phyloP scores from a whole-genome alignment of 1,140 invertebrate genomes.

The Bombus confusus region DNA sequence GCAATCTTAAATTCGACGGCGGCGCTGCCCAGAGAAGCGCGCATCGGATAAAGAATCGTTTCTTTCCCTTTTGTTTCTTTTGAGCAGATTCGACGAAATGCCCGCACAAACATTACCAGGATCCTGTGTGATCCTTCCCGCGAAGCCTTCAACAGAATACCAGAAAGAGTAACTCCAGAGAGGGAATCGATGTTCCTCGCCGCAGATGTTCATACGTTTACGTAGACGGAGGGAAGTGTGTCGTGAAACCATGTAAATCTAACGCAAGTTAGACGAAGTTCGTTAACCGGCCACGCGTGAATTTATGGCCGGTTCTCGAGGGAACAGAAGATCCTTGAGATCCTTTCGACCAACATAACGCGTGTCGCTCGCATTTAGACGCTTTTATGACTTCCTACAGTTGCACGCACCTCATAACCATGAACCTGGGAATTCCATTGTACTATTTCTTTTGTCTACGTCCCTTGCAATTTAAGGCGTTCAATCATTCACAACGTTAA shows the following conservation, averaged over 20 bases:
- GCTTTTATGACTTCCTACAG: constrained; percentile 9
- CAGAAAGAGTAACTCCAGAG: not conserved
- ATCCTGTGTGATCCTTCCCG: not conserved
- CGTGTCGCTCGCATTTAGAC: not conserved
- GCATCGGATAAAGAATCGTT: not conserved
- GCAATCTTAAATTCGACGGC: constrained; percentile 74
- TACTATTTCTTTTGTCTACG: too few relatives aligned
- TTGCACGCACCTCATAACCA: not conserved
- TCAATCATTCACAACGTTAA: too few relatives aligned
- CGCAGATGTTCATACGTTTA: constrained; percentile 21
- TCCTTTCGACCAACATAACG: not conserved
- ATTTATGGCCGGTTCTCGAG: not conserved
- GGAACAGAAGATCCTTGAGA: not conserved
- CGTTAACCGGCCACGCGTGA: constrained; percentile 37
- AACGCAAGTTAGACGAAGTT: constrained; percentile 35
- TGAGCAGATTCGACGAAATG: not conserved
- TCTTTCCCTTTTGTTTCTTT: not conserved
- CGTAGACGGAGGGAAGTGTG: not conserved
- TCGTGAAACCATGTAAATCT: constrained; percentile 37
- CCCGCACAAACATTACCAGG: not conserved
- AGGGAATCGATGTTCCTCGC: not conserved
- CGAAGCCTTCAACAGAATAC: not conserved
- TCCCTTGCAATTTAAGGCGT: too few relatives aligned
- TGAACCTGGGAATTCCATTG: not conserved
- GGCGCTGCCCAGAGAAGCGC: not conserved